These are phyloP conservation scores for Brachionus manjavacas DNA, from an alignment of 1,140 invertebrate species.

Conservation along the genomic window DNA sequence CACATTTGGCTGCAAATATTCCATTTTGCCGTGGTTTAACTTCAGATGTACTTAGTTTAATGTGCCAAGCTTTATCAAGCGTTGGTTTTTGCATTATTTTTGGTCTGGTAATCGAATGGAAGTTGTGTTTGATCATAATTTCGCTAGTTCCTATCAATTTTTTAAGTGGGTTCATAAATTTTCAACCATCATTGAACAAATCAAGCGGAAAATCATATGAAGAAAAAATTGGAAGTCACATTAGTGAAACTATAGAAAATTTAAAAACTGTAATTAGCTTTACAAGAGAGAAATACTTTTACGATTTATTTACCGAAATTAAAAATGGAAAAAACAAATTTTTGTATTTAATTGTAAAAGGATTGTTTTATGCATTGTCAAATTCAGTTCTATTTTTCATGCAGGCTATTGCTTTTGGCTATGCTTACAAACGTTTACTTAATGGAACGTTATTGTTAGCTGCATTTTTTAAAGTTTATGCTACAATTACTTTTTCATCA, in stretches of 20 bases:
- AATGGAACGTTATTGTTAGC: background rate
- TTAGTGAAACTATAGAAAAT: constrained; percentile 28
- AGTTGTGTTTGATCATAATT: constrained; percentile 73
- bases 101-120: constrained; percentile 74
- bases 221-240: constrained; percentile 1
- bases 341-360: constrained; percentile 9
- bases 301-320: constrained; percentile 7
- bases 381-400: constrained; percentile 18
- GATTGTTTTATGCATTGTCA: constrained; percentile 4
- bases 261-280: constrained; percentile 2
- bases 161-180: constrained; percentile 55
- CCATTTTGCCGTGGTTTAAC: constrained; percentile 61
- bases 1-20: constrained; percentile 60
- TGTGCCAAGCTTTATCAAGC: constrained; percentile 58
- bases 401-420: background rate
- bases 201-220: background rate
- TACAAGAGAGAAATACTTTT: background rate
- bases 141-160: constrained; percentile 66
- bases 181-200: background rate
- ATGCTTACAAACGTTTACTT: background rate
- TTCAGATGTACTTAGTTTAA: constrained; percentile 54
- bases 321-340: background rate
- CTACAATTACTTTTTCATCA: constrained; percentile 1
- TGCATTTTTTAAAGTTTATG: background rate
- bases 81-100: constrained; percentile 65